Evolutionary conservation across 1,140 invertebrate genomes (phyloP), one percentile per base, ranked within the genome.

Genomic region (Laodelphax striatellus): DNA sequence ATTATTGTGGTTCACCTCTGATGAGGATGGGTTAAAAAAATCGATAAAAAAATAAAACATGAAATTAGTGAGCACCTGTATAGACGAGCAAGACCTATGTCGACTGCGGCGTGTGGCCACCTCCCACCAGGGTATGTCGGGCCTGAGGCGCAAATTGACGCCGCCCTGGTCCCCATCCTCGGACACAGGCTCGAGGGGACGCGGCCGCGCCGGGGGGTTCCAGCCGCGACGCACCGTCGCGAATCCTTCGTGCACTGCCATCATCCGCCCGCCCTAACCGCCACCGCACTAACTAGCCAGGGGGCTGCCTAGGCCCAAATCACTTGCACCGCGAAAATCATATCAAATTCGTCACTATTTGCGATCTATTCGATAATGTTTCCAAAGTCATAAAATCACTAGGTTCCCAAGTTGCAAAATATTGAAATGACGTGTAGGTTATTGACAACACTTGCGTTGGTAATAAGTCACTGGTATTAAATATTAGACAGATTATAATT

Each of bases 121-220:
- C 72, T 90, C 88, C 84, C 87, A 91, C 88, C 88, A 91, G 0
- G 88, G 88, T 44, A 92, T 81, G 52, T 82, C 76, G 17, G 81
- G 82, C 60, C 81, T 78, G 14, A 81, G 81, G 58, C 80, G 79
- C 13, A 62, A 34, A 9, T 52, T 57, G 10, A 66, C 62, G 78
- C 75, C 28, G 76, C 73, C 66, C 55, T 68, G 70, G 19, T 69
- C 68, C 2, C 62, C 57, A 61, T 76, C 75, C 63, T 76, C 75
- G 63, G 71, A 74, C 42, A 77, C 70, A 21, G 76, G 74, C 60
- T 77, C 76, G 34, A 77, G 67, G 9, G 5, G 55, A 21, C 24
- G 28, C 28, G 76, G 58, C 58, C 52, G 42, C 4, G 44, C 22
- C 28, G 34, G 55, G 43, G 31, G 54, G 24, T 50, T 43, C 42